These are phyloP conservation scores for Lerista edwardsae DNA, from an alignment of 2,797 vertebrate species.

Conservation along the genomic window DNA sequence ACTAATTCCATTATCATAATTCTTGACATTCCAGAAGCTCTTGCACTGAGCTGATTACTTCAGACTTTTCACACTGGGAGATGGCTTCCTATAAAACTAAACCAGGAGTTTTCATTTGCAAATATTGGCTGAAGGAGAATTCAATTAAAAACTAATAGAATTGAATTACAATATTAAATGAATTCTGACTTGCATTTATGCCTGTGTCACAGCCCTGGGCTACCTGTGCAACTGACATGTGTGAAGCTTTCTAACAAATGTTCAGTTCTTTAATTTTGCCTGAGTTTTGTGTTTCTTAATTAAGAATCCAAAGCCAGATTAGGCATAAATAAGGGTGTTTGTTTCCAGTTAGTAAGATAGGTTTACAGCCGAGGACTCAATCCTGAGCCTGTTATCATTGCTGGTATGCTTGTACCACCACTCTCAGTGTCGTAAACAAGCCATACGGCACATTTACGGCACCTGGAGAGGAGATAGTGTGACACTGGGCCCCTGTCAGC, in stretches of 20 bases:
- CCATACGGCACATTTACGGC: no score
- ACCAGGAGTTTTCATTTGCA: conserved; percentile 34
- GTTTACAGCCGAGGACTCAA: no score
- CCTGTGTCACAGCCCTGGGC: conserved; percentile 27
- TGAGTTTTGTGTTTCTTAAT: neutral
- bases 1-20: conserved; percentile 50
- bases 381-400: no score
- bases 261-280: conserved; percentile 10
- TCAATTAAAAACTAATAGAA: conserved; percentile 69
- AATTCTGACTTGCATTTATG: conserved; percentile 57
- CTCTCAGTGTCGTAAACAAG: no score
- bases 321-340: no score
- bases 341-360: no score
- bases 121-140: conserved; percentile 60
- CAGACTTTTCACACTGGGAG: conserved; percentile 46
- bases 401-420: no score
- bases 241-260: neutral
- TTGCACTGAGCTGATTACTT: conserved; percentile 44
- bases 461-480: no score
- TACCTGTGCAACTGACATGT: conserved; percentile 34
- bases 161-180: conserved; percentile 61
- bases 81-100: conserved; percentile 48
- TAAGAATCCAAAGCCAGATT: neutral
- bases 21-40: conserved; percentile 48
- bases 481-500: no score